Conservation (phyloP, 1,140 invertebrate genomes). For the Drosophila ohnishii region DNA sequence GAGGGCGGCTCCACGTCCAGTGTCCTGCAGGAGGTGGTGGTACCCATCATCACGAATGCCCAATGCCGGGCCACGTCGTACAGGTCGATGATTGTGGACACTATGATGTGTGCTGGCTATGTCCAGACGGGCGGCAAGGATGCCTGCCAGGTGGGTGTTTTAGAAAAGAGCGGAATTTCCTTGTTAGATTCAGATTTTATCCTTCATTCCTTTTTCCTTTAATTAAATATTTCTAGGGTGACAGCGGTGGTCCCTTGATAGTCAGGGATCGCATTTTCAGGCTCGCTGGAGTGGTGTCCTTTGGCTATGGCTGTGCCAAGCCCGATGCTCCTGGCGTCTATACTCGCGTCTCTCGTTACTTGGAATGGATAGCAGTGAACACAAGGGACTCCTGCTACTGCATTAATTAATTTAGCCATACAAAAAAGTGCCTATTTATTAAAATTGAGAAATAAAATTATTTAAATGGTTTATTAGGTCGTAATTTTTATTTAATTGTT, state of each 20-base stretch:
- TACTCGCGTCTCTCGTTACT: constrained; percentile 73
- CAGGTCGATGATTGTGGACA: constrained; percentile 94
- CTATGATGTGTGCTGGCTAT: constrained; percentile 95
- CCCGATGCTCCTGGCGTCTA: constrained; percentile 91
- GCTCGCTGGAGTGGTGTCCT: constrained; percentile 91
- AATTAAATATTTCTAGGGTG: constrained; percentile 71
- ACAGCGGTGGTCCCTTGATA: constrained; percentile 91
- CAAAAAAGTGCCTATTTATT: not conserved
- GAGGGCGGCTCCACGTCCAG: constrained; percentile 93
- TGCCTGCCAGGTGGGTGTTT: constrained; percentile 90
- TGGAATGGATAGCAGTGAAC: constrained; percentile 79
- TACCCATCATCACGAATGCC: constrained; percentile 96
- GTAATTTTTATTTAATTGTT: not conserved
- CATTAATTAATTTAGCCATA: constrained; percentile 13
- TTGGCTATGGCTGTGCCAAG: constrained; percentile 91
- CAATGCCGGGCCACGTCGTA: constrained; percentile 93
- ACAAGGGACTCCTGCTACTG: constrained; percentile 79
- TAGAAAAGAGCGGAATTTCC: no score
- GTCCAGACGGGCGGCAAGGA: constrained; percentile 94
- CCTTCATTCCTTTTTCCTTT: not conserved
- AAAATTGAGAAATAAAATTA: not conserved
- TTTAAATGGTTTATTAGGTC: not conserved
- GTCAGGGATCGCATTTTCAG: constrained; percentile 93
- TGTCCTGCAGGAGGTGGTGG: constrained; percentile 90
- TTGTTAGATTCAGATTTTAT: no score